A percentile compares a stretch with the other conserved stretches of the same genome.
Evolutionary conservation across 2,113 vertebrate species (phyloP).

Genomic region (Chaenocephalus aceratus): DNA sequence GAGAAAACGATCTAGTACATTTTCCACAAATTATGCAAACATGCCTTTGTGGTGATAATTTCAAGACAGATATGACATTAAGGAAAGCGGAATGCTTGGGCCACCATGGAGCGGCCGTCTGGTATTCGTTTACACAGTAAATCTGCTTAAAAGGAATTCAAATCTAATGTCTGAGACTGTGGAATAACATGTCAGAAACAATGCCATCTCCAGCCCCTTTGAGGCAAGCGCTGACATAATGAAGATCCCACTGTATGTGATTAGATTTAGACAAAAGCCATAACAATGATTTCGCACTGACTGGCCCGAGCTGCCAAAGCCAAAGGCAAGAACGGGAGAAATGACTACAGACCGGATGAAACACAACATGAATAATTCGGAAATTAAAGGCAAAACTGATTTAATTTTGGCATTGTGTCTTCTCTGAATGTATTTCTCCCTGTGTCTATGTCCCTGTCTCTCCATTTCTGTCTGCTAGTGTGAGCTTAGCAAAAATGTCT

Average conservation of each 20-base stretch:
- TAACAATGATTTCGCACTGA: slow-evolving; percentile 12
- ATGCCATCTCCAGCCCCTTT: background rate
- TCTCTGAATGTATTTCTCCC: background rate
- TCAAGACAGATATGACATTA: background rate
- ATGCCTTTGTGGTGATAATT: background rate
- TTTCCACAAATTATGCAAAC: background rate
- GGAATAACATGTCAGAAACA: background rate
- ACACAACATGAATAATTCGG: slow-evolving; percentile 21
- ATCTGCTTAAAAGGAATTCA: background rate
- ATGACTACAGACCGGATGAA: slow-evolving; percentile 9
- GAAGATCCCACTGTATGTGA: background rate
- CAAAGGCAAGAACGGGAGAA: background rate
- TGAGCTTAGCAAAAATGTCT: slow-evolving; percentile 26
- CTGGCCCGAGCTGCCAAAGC: background rate
- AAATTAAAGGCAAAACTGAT: slow-evolving; percentile 9
- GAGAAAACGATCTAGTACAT: too few species aligned
- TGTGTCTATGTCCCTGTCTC: background rate
- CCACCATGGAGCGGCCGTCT: background rate
- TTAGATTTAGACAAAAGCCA: background rate
- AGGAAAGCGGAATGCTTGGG: background rate
- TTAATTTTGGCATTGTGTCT: background rate
- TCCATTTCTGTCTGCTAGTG: slow-evolving; percentile 14
- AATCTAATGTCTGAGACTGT: background rate
- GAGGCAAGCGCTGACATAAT: background rate
- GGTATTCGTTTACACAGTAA: background rate